Evolutionary conservation across 2,888 invertebrate species (phyloP).

Genomic region (Drosophila incognita): DNA sequence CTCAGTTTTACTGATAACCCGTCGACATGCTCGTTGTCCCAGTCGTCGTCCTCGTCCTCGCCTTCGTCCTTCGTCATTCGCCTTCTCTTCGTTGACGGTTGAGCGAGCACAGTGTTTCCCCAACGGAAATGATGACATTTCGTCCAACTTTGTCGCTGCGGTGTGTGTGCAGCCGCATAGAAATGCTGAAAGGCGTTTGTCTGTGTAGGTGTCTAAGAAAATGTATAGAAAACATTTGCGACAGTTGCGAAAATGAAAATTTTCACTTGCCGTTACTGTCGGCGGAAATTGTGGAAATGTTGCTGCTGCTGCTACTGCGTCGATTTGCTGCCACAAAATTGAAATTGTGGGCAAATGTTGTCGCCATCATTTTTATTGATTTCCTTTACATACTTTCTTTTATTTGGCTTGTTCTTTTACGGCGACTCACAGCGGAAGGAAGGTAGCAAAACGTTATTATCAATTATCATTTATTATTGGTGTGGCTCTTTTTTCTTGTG

Average conservation of each 20-base stretch:
- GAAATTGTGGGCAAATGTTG: conserved; percentile 77
- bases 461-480: conserved; percentile 79
- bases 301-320: conserved; percentile 44
- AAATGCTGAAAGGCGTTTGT: conserved; percentile 58
- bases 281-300: conserved; percentile 74
- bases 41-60: conserved; percentile 11
- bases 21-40: conserved; percentile 18
- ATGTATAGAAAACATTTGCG: conserved; percentile 55
- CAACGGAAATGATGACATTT: conserved; percentile 82
- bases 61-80: background rate
- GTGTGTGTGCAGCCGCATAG: conserved; percentile 70
- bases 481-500: conserved; percentile 39
- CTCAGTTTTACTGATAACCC: conserved; percentile 47
- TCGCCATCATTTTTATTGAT: conserved; percentile 76
- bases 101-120: conserved; percentile 64
- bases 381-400: conserved; percentile 62
- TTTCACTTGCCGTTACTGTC: conserved; percentile 52
- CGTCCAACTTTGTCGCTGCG: conserved; percentile 76
- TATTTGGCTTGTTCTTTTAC: conserved; percentile 39
- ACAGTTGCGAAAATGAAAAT: conserved; percentile 68
- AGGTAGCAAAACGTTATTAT: conserved; percentile 78
- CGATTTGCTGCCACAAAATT: conserved; percentile 61
- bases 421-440: conserved; percentile 61
- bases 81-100: conserved; percentile 41
- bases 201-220: conserved; percentile 59